These are phyloP conservation scores for Abscondita cerata DNA, from an alignment of 2,888 invertebrate species.

Conservation along the genomic window DNA sequence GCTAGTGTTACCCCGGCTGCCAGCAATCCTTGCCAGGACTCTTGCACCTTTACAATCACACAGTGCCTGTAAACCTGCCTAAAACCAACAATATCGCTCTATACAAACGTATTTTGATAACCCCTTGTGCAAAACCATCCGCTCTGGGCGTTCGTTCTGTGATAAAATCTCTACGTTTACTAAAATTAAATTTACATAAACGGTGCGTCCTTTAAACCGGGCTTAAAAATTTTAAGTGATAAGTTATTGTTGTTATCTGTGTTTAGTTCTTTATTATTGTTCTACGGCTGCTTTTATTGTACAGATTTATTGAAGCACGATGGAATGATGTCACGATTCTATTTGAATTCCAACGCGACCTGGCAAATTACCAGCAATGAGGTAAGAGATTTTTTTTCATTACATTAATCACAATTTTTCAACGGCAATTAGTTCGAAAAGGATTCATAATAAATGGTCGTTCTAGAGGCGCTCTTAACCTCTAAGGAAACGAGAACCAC, in stretches of 20 bases:
- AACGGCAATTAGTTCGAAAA: conserved; percentile 23
- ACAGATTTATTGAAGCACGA: conserved; percentile 42
- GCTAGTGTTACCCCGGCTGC: conserved; percentile 57
- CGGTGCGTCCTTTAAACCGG: not conserved
- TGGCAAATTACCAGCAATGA: conserved; percentile 58
- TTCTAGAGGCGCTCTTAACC: no score
- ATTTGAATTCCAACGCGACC: conserved; percentile 57
- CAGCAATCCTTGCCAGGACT: conserved; percentile 54
- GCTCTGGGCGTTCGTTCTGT: conserved; percentile 30
- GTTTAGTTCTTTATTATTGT: conserved; percentile 35
- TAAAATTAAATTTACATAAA: conserved; percentile 9
- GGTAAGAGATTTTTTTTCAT: conserved; percentile 47
- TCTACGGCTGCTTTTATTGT: conserved; percentile 36
- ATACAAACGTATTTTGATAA: conserved; percentile 35
- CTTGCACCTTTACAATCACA: conserved; percentile 48
- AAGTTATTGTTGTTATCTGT: conserved; percentile 16
- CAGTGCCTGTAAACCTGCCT: conserved; percentile 55
- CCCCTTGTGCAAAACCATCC: conserved; percentile 20
- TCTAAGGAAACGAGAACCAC: no score
- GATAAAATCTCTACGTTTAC: conserved; percentile 23
- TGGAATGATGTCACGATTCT: conserved; percentile 59
- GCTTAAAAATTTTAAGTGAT: conserved; percentile 9
- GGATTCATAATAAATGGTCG: no score
- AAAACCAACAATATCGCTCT: conserved; percentile 44
- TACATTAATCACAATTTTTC: conserved; percentile 31